Base-by-base conservation (phyloP, 1,140 invertebrate species). In the Drosophila suzukii region DNA sequence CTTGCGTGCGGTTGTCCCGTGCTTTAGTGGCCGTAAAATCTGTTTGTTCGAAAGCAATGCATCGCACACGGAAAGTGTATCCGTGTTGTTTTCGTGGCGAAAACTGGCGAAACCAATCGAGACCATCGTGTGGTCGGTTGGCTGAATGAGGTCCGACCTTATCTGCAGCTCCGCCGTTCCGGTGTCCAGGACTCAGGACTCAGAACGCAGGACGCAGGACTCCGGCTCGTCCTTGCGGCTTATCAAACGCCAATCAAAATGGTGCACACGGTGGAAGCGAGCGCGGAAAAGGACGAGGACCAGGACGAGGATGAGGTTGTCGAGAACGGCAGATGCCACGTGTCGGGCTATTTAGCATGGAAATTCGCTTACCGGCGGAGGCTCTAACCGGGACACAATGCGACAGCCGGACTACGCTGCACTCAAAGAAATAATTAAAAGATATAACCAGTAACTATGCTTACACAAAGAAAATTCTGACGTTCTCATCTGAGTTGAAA, bases 271-370 rank as follows among this genome's bases (percentile, higher is more conserved):
- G 59, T 59, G 67, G 55, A 72, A 60, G 46, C 67, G 32, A 59
- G 13, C 44, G 7, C 7, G 7, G 8, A 8, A 3, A 10, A 34
- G 32, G 32, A 34, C 8, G 32, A 10, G 32, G 32, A 34, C 10
- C 1, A 34, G 32, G 32, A 34, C 8, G 32, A 10, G 32, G 32
- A 34, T 34, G 53, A 44, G 66, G 51, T 39, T 38, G 65, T 75
- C 51, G 58, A 51, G 59, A 63, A 51, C 50, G 62, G 73, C 54
- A 75, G 74, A 76, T 59, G 73, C 73, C 74, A 76, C 74, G 73
- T 76, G 75, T 49, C 75, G 55, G 74, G 75, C 75, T 76, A 77
- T 77, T 77, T 77, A 77, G 73, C 63, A 77, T 77, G 75, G 74
- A 76, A 76, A 76, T 77, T 77, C 55, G 60, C 71, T 66, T 66